Evolutionary conservation across 2,888 invertebrate genomes (phyloP), one percentile per base, ranked within the genome.

Genomic region (Ormyrus rosae): DNA sequence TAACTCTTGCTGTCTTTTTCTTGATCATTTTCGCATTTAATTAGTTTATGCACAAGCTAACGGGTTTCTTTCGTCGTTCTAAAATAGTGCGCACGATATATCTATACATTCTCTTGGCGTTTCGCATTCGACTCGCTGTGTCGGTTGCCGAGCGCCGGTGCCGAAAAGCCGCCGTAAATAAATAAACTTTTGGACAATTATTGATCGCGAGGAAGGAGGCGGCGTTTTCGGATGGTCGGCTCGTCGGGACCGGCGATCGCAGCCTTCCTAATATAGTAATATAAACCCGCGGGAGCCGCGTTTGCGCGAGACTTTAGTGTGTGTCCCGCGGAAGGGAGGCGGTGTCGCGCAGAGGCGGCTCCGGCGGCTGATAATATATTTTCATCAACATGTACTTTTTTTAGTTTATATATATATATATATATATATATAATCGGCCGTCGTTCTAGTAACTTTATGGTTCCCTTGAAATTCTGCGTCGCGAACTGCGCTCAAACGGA

Each of bases 1-100:
- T 82, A 72, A 80, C 75, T 78, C 81, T 83, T 80, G 78, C 83
- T 78, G 71, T 80, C 75, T 61, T 78, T 78, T 81, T 67, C 46
- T 69, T 69, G 46, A 11, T 69, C 53, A 48, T 64, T 65, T 65
- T 65, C 72, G 80, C 75, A 76, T 80, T 11, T 83, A 78, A 78
- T 70, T 61, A 65, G 63, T 50, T 34, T 74, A 77, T 71, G 76
- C 80, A 72, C 68, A 77, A 67, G 72, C 76, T 63, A 74, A 65
- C 81, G 70, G 67, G n/a, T 19, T 51, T 75, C 34, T 50, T 48
- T 60, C 46, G 61, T 64, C 64, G 61, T 51, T 81, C 81, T 81
- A 83, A 81, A 77, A 81, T 83, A 79, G 65, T 80, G 75, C 65
- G 71, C 78, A 65, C 65, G 55, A 70, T 74, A 78, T 80, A 78